These are phyloP conservation scores for Synergus japonicus DNA, from an alignment of 2,888 invertebrate species.

Conservation along the genomic window DNA sequence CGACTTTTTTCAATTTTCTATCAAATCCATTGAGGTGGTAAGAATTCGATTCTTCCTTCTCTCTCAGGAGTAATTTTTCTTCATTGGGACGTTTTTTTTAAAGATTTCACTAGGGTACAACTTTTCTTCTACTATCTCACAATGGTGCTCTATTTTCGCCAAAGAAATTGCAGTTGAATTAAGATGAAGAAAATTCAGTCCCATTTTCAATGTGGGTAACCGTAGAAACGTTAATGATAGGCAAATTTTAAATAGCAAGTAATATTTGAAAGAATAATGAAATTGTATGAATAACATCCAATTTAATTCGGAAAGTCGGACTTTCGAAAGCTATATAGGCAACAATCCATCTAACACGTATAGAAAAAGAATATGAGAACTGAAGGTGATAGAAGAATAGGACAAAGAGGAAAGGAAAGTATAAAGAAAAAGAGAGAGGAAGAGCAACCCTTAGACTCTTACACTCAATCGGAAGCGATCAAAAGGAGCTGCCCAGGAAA, in stretches of 20 bases:
- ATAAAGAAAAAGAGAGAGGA: constrained; percentile 18
- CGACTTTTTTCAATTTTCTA: not conserved
- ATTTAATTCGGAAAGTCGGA: not conserved
- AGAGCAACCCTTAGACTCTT: constrained; percentile 26
- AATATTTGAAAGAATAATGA: not conserved
- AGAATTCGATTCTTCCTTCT: not conserved
- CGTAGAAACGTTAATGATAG: not conserved
- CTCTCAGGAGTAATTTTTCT: constrained; percentile 20
- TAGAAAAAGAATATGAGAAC: constrained; percentile 5
- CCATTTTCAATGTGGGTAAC: not conserved
- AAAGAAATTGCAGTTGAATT: not conserved
- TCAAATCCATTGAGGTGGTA: not conserved
- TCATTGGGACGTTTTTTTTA: constrained; percentile 28
- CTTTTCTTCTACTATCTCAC: constrained; percentile 18
- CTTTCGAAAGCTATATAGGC: not conserved
- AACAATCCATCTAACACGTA: not conserved
- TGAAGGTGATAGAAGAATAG: constrained; percentile 11
- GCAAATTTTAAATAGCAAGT: not conserved
- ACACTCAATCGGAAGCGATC: constrained; percentile 40
- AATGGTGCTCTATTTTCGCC: not conserved
- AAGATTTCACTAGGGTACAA: constrained; percentile 13
- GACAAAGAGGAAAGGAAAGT: constrained; percentile 24
- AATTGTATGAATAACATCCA: not conserved
- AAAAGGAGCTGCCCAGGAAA: constrained; percentile 40
- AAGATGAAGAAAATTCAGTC: not conserved